These are phyloP conservation scores for Ammodytes marinus DNA, from an alignment of 2,113 vertebrate species.

Conservation along the genomic window DNA sequence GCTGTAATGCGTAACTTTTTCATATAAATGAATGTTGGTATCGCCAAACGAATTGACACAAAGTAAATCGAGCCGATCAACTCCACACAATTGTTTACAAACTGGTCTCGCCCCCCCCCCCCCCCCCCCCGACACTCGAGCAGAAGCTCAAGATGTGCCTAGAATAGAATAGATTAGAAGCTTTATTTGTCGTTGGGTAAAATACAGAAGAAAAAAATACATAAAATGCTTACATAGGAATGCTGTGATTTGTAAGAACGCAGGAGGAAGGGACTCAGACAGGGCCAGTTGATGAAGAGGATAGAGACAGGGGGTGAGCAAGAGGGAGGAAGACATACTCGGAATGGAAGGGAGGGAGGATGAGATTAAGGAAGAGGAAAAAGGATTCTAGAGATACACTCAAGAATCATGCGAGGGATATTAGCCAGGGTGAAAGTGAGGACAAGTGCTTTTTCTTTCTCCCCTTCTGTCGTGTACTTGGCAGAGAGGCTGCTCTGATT, in stretches of 20 bases:
- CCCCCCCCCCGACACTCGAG: too few relatives aligned
- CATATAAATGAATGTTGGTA: too few relatives aligned
- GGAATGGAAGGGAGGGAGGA: constrained; percentile 29
- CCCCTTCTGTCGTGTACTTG: constrained; percentile 77
- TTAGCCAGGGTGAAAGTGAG: constrained; percentile 79
- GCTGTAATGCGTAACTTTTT: too few relatives aligned
- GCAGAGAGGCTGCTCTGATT: constrained; percentile 73
- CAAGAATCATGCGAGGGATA: constrained; percentile 65
- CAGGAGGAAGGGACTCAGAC: constrained; percentile 32
- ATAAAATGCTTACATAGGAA: constrained; percentile 15
- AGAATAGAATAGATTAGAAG: too few relatives aligned
- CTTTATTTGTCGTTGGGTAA: too few relatives aligned
- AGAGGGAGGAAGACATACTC: constrained; percentile 28
- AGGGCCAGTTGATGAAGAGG: constrained; percentile 29
- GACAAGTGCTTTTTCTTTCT: constrained; percentile 78
- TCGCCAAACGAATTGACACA: too few relatives aligned
- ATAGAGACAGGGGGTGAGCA: constrained; percentile 31
- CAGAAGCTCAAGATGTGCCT: too few relatives aligned
- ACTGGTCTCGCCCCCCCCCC: too few relatives aligned
- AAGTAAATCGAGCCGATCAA: too few relatives aligned
- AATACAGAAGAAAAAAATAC: too few relatives aligned
- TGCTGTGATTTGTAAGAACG: constrained; percentile 15
- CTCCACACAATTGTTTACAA: too few relatives aligned
- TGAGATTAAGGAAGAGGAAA: constrained; percentile 59
- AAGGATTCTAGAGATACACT: constrained; percentile 57